Evolutionary conservation across 92 coral and sea anemone species (phyloP).

Genomic region (Chrysogorgia sp.): DNA sequence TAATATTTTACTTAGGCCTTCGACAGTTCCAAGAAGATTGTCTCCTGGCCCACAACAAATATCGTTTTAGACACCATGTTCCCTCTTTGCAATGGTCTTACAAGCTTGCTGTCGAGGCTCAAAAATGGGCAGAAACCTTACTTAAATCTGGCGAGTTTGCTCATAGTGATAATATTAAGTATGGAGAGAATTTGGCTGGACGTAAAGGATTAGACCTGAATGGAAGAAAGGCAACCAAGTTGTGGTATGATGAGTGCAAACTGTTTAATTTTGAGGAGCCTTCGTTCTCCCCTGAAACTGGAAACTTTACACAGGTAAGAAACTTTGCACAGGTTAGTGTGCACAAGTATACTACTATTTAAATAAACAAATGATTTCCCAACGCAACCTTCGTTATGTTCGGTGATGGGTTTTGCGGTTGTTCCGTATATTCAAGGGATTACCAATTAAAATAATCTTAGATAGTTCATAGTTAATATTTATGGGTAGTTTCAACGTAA

Average conservation of each 20-base stretch:
- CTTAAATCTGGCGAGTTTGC: constrained; percentile 78
- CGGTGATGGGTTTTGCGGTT: too few relatives aligned
- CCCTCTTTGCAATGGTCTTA: constrained; percentile 95
- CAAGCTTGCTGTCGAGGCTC: constrained; percentile 94
- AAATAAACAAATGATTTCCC: too few relatives aligned
- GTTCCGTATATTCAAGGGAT: too few relatives aligned
- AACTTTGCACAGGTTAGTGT: constrained; percentile 71
- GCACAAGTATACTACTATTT: too few relatives aligned
- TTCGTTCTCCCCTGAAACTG: constrained; percentile 86
- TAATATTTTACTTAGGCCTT: constrained; percentile 63
- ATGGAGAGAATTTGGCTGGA: constrained; percentile 98
- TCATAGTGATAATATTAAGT: constrained; percentile 84
- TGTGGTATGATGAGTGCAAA: constrained; percentile 96
- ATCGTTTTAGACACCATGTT: constrained; percentile 84
- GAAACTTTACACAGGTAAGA: constrained; percentile 96
- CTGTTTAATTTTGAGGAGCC: constrained; percentile 79
- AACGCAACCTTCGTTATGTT: too few relatives aligned
- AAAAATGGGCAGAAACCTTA: constrained; percentile 95
- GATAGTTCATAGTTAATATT: too few relatives aligned
- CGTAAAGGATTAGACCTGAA: constrained; percentile 84
- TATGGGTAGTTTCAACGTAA: too few relatives aligned
- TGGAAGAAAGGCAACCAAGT: constrained; percentile 85
- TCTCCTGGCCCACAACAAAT: constrained; percentile 83
- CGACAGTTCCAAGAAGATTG: constrained; percentile 96
- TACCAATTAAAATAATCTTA: too few relatives aligned